Base-by-base conservation (phyloP, 2,888 invertebrate species). In the Cheilosia scutellata region DNA sequence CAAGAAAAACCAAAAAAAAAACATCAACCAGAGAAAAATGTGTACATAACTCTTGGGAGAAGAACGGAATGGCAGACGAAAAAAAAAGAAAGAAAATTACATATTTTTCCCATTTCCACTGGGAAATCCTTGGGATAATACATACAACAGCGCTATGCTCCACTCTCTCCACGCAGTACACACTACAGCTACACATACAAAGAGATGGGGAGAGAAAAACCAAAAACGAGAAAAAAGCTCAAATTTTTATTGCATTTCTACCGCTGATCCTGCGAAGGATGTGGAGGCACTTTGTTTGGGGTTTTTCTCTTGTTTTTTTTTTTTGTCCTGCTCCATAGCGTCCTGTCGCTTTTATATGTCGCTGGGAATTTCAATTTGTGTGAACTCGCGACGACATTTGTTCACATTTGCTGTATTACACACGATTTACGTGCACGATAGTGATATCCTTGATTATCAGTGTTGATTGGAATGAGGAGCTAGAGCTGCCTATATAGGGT, bases 391-490 rank as follows among this genome's bases (percentile, higher is more conserved):
- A 86, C 82, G 82, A 87, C 87, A 87, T 82, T 87, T 82, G 87
- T 87, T 87, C 82, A 87, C 87, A 82, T 82, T 87, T 87, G 78
- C 82, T 87, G 87, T 82, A 87, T 87, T 87, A 82, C 87, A 82
- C 82, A 87, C 82, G 78, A 78, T 74, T 76, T 77, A 87, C 82
- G 82, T 82, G 86, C 80, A 77, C 63, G 86, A 82, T 82, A 87
- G 82, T 82, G 87, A 87, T 87, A 87, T 66, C 87, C 62, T 84
- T 84, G 75, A 84, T 82, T 86, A 72, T 68, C 82, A 42, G 55
- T 62, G 70, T 47, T 31, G 37, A 66, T 57, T 5, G 75, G 58
- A 63, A 55, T 25, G 80, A 25, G 53, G 31, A 16, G 20, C 42
- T 20, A 20, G 20, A 20, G 20, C 37, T 37, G 3, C 11, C 37